Percentiles rank a stretch among this genome's conserved stretches.
These are phyloP conservation scores for Dendroctonus ponderosae DNA, from an alignment of 1,140 invertebrate genomes.

Conservation along the genomic window DNA sequence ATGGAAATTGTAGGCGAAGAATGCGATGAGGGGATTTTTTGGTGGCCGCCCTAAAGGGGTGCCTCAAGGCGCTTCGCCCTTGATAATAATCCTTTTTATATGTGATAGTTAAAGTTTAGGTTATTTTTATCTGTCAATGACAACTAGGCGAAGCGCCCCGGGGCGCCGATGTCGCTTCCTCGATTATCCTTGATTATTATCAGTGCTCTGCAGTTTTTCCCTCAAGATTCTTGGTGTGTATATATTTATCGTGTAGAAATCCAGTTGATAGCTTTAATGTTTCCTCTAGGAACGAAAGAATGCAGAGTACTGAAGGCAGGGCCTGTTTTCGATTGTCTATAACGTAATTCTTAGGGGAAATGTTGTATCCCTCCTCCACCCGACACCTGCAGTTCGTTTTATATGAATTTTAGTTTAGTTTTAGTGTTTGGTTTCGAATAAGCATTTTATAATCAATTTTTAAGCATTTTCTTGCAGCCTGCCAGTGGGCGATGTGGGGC, in stretches of 20 bases:
- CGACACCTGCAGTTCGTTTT: neutral
- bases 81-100: slow-evolving; percentile 8
- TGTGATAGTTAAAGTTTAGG: slow-evolving; percentile 29
- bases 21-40: neutral
- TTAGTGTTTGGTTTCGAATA: slow-evolving; percentile 2
- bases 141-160: slow-evolving; percentile 4
- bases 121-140: slow-evolving; percentile 16
- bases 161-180: neutral
- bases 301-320: slow-evolving; percentile 18
- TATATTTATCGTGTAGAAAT: slow-evolving; percentile 25
- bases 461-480: slow-evolving; percentile 7
- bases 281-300: slow-evolving; percentile 12
- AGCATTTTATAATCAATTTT: slow-evolving; percentile 17
- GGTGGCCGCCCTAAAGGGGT: neutral
- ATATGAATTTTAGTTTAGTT: slow-evolving; percentile 2
- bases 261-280: slow-evolving; percentile 24
- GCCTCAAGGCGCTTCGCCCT: neutral
- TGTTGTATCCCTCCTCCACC: neutral
- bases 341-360: slow-evolving; percentile 19
- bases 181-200: slow-evolving; percentile 15
- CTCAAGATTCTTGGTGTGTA: slow-evolving; percentile 11
- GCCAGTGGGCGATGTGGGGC: neutral
- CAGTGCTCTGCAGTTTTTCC: slow-evolving; percentile 16
- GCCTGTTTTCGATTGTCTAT: slow-evolving; percentile 29
- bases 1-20: neutral